Base-by-base conservation (phyloP, 2,888 invertebrate species). In the Drosophila trichaetosa region DNA sequence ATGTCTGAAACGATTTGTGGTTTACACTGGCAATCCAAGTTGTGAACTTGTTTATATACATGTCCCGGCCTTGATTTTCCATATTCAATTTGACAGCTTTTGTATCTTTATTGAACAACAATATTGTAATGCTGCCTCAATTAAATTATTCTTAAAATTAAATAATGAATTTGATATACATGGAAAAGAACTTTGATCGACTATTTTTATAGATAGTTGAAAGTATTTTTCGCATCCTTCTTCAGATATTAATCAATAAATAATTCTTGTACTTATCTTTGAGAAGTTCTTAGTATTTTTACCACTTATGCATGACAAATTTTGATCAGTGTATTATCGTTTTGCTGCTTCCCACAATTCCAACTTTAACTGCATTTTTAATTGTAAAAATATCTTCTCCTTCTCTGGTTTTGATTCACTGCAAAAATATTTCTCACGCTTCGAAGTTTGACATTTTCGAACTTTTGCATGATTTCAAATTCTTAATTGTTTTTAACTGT, bases 401-500 rank as follows among this genome's bases (percentile, higher is more conserved):
- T 75, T 78, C 80, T 87, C 71, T 78, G 82, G 88, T 85, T 89
- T 88, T 87, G 85, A 87, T 87, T 88, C 82, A 87, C 76, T 84
- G 83, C 81, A 89, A 78, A 90, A 87, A 87, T 82, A 85, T 90
- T 93, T 92, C 93, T 92, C 92, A 93, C 92, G 93, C 92, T 92
- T 87, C 79, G 86, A 79, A 92, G 87, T 89, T 90, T 93, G 93
- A 93, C 92, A 92, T 91, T 89, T 90, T 88, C 92, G 93, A 92
- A 93, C 92, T 91, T 92, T 93, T 92, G 93, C 92, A 92, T 93
- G 92, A 92, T 92, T 92, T 92, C 81, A 70, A 83, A 88, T 21
- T 83, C 83, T 89, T 91, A 90, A 90, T 91, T 90, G 89, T 84
- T 91, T 70, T 90, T 86, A 89, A 90, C 90, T 90, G 82, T 87